Conservation (phyloP, 64 coral and sea anemone genomes). For the Pachyseris speciosa region DNA sequence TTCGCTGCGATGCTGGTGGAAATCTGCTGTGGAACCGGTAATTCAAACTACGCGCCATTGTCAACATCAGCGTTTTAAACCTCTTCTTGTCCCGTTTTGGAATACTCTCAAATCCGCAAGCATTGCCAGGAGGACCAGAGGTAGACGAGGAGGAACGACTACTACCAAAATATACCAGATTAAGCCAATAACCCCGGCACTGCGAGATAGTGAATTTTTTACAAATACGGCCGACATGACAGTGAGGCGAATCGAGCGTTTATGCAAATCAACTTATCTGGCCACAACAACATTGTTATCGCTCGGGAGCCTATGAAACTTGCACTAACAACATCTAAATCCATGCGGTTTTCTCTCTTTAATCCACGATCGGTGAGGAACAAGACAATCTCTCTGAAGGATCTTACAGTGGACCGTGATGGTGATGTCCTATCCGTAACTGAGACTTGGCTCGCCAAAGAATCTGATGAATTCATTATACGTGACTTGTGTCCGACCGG, state of each 20-base stretch:
- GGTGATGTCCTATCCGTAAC: background rate
- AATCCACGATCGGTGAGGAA: background rate
- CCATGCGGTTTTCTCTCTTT: background rate
- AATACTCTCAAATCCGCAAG: background rate
- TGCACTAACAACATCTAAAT: background rate
- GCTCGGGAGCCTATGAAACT: slow-evolving; percentile 13
- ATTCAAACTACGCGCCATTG: too few relatives aligned
- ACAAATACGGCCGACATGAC: too few relatives aligned
- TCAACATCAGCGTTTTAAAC: background rate
- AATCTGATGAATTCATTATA: background rate
- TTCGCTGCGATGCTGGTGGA: background rate
- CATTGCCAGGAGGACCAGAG: slow-evolving; percentile 2
- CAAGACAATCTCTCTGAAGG: background rate
- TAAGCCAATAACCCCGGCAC: background rate
- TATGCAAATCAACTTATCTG: slow-evolving; percentile 6
- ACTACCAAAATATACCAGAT: background rate
- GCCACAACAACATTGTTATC: background rate
- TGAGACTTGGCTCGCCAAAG: background rate
- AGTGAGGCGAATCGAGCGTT: background rate
- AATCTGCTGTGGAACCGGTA: too few relatives aligned
- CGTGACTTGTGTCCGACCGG: background rate
- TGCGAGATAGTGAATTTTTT: background rate
- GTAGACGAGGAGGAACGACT: slow-evolving; percentile 2
- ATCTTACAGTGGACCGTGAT: background rate
- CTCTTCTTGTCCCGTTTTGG: background rate